These are phyloP conservation scores for Drosophila merina DNA, from an alignment of 2,888 invertebrate genomes.

Conservation along the genomic window DNA sequence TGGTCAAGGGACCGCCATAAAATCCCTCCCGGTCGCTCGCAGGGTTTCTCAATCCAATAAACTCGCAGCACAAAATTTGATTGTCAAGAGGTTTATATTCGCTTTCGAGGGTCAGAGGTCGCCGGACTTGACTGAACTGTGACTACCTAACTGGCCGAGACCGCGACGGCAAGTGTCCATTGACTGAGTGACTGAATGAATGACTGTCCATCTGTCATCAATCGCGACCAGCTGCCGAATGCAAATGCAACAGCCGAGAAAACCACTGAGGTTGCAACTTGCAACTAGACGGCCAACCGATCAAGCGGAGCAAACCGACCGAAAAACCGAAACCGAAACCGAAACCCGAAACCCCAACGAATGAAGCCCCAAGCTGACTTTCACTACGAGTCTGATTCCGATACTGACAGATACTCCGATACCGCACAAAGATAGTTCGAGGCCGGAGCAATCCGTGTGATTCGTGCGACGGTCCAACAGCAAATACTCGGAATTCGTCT, in stretches of 20 bases:
- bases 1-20: constrained; percentile 69
- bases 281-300: constrained; percentile 48
- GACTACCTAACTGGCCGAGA: constrained; percentile 65
- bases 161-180: constrained; percentile 54
- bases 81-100: constrained; percentile 30
- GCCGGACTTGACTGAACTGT: constrained; percentile 20
- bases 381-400: constrained; percentile 8
- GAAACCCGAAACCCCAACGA: constrained; percentile 33
- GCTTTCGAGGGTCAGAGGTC: constrained; percentile 25
- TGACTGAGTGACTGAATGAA: not conserved
- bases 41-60: constrained; percentile 49
- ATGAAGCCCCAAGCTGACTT: constrained; percentile 35
- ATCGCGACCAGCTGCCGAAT: constrained; percentile 41
- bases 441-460: constrained; percentile 58
- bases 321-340: constrained; percentile 19
- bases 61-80: constrained; percentile 55
- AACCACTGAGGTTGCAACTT: constrained; percentile 52
- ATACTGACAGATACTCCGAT: constrained; percentile 6
- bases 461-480: constrained; percentile 65
- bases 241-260: constrained; percentile 67
- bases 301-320: constrained; percentile 41
- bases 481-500: constrained; percentile 56
- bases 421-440: constrained; percentile 5
- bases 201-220: constrained; percentile 58
- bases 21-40: constrained; percentile 45